Evolutionary conservation across 2,888 invertebrate species (phyloP), one percentile per base, ranked within the genome.

Genomic region (Dolichopus griseipennis): DNA sequence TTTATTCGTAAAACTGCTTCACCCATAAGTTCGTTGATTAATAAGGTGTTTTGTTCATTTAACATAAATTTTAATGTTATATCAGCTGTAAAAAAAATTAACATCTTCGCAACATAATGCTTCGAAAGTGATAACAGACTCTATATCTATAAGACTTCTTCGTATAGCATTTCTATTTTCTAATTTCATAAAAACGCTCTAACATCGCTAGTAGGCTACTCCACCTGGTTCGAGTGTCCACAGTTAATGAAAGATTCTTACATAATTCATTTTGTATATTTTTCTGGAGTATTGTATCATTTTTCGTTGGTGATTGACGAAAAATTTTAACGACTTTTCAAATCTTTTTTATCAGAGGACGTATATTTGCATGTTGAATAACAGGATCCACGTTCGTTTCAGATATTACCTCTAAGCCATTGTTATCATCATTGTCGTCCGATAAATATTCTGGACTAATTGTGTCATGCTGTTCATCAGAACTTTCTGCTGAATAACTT

Each of bases 61-160:
- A 61, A 61, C 67, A 67, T 67, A 61, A 67, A 67, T 20, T 33
- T 15, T 20, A 61, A 2, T 12, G 52, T 9, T 20, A 20, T 21
- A 20, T 67, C 61, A 12, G 67, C 67, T n/a, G 61, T 61, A 18
- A 27, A 65, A 10, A n/a, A 67, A 21, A 61, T 52, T 64, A 1
- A 33, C 9, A 43, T 67, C 64, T 33, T n/a, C 27, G 9, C 52
- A 37, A 27, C 64, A 67, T 8, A 65, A 33, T 37, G 62, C 61
- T 15, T 72, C 69, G 15, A 68, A 70, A 61, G 67, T 69, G 27
- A 73, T 37, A 68, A 72, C 72, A 73, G 69, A 37, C 72, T 68
- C 67, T 73, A 27, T 73, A 65, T 67, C 37, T 27, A 27, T 27
- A 27, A 27, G 27, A 27, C 27, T 27, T 27, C n/a, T 27, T 27